Evolutionary conservation across 2,888 invertebrate species (phyloP), one percentile per base, ranked within the genome.

Genomic region (Hanleya hanleyi): DNA sequence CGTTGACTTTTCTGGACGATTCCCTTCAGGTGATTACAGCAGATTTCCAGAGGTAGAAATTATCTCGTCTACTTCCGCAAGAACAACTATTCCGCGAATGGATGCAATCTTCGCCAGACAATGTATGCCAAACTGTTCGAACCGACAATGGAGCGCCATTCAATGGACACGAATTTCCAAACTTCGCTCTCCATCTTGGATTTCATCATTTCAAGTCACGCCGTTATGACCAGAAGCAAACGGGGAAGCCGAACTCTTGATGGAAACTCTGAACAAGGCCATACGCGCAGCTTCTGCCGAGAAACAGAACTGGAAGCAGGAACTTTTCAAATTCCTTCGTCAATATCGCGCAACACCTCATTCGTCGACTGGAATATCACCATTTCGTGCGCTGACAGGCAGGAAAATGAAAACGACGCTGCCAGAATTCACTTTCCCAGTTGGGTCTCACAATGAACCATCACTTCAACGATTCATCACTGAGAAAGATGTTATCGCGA

Each of bases 31-130:
- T 57, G 57, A 57, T 29, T 57, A 57, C 29, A 57, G 57, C 26
- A 57, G 57, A 57, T 57, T 57, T 26, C 26, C 57, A 57, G 57
- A 57, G 29, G 57, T 57, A 9, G 57, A 57, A 57, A 57, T 57
- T 57, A 26, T 57, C 9, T 57, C 57, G 9, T 68, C 76, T 18
- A 71, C 71, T 12, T 41, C 76, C 36, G 65, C 76, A 1, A 66
- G 29, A 18, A 32, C 67, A 7, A 67, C 70, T 7, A 73, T 75
- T 29, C 73, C 75, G 22, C 38, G n/a, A 29, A 51, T 76, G 3
- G 73, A 74, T 38, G 57, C 22, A 6, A 65, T 70, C 35, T 74
- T 65, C 38, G 5, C 70, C 5, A 12, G 12, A 1, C 37, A 36
- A 9, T 61, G 70, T 22, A 67, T 67, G 9, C 74, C 70, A 9